These are phyloP conservation scores for Platyrinchus mystaceus DNA, from an alignment of 2,797 vertebrate genomes.

Conservation along the genomic window DNA sequence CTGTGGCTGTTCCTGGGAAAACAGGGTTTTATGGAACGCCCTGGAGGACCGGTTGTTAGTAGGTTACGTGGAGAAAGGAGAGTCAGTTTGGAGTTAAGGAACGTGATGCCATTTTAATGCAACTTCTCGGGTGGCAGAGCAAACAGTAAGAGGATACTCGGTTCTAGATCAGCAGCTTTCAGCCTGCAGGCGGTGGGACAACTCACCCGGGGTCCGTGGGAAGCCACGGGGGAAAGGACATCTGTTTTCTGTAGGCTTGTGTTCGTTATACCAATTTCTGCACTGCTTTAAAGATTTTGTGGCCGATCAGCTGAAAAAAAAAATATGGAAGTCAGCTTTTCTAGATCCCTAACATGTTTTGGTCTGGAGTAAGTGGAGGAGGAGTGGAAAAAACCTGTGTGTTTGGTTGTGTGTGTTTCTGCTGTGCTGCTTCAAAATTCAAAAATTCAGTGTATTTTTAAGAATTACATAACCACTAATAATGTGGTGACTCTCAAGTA, in stretches of 20 bases:
- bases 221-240: neutral
- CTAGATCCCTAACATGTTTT: neutral
- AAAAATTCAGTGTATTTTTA: neutral
- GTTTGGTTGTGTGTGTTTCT: neutral
- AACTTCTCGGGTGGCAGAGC: conserved; percentile 26
- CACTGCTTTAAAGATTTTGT: neutral
- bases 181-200: neutral
- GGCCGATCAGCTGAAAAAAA: neutral
- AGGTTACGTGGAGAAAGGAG: neutral
- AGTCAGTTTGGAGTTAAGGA: neutral
- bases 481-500: neutral
- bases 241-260: neutral
- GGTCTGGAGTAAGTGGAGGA: neutral
- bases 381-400: neutral
- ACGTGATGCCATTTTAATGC: conserved; percentile 1
- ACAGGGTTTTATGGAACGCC: neutral
- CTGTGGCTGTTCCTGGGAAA: accelerated
- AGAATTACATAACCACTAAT: neutral
- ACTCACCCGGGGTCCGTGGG: neutral
- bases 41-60: neutral
- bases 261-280: neutral
- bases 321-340: accelerated
- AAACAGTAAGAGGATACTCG: conserved; percentile 40
- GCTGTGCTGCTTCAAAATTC: neutral
- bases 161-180: conserved; percentile 26